phyloP scores from a whole-genome alignment of 1,140 invertebrate species.

The Cecropterus lyciades region DNA sequence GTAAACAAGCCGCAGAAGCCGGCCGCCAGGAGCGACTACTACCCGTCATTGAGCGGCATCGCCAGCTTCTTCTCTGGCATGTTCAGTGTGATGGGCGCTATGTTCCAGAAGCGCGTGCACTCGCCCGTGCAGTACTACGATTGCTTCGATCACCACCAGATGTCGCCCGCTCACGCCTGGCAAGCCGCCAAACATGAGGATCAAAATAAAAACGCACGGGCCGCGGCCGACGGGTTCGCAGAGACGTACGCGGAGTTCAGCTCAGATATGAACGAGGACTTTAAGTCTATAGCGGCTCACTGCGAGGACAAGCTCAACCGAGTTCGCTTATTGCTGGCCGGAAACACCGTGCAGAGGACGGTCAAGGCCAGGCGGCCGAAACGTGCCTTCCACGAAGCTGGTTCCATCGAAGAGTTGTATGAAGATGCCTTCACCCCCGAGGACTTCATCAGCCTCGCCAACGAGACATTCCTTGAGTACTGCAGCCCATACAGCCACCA shows the following conservation, averaged over 20 bases:
- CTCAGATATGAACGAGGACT: conserved; percentile 52
- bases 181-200: conserved; percentile 57
- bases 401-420: conserved; percentile 57
- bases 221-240: conserved; percentile 43
- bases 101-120: conserved; percentile 55
- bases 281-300: conserved; percentile 43
- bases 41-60: conserved; percentile 49
- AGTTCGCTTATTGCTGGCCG: conserved; percentile 48
- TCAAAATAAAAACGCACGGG: conserved; percentile 64
- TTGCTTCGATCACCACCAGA: conserved; percentile 50
- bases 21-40: conserved; percentile 39
- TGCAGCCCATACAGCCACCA: conserved; percentile 51
- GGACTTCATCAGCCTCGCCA: conserved; percentile 50
- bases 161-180: conserved; percentile 52
- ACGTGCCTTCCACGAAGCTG: conserved; percentile 52
- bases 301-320: conserved; percentile 64
- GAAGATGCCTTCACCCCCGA: conserved; percentile 68
- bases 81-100: conserved; percentile 55
- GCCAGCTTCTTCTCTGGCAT: conserved; percentile 63
- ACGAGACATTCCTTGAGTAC: conserved; percentile 53
- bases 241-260: conserved; percentile 43
- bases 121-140: conserved; percentile 60
- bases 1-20: conserved; percentile 33
- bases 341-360: conserved; percentile 41
- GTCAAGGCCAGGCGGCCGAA: conserved; percentile 40